Percentiles rank a stretch among this genome's conserved stretches.
phyloP scores from a whole-genome alignment of 1,140 invertebrate genomes.

The Ceratoteleas bidentatus region DNA sequence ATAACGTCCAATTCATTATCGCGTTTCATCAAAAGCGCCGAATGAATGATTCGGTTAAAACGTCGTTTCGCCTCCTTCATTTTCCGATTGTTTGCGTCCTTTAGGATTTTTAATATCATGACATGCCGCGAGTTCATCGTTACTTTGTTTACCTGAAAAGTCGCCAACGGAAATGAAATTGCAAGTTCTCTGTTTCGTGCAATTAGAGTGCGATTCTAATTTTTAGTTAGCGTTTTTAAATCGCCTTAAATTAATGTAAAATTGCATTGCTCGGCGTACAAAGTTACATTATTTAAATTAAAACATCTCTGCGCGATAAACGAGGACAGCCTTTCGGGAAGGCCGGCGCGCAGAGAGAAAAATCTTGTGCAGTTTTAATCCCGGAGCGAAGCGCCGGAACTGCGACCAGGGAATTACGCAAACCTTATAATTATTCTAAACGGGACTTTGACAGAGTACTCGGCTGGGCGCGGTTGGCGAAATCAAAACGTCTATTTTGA shows the following conservation, averaged over 20 bases:
- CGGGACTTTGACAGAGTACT: neutral
- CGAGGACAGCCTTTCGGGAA: constrained; percentile 4
- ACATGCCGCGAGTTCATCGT: neutral
- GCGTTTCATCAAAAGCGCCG: too few relatives aligned
- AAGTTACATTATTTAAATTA: constrained; percentile 39
- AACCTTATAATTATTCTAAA: constrained; percentile 18
- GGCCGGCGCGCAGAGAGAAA: neutral
- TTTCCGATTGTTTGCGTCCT: neutral
- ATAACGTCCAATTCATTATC: too few relatives aligned
- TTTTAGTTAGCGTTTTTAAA: constrained; percentile 12
- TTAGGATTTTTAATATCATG: neutral
- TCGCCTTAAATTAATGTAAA: constrained; percentile 14
- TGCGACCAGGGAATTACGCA: neutral
- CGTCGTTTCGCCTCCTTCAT: too few relatives aligned
- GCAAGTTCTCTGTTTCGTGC: neutral
- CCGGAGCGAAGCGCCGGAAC: neutral
- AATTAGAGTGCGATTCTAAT: neutral
- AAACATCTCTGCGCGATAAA: constrained; percentile 22
- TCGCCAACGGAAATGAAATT: neutral
- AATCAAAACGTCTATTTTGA: constrained; percentile 2
- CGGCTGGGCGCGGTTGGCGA: neutral
- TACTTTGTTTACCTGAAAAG: neutral
- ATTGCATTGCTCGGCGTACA: constrained; percentile 12
- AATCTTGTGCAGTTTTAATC: constrained; percentile 6
- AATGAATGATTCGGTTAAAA: too few relatives aligned